Conservation (phyloP, 2,888 invertebrate species). For the Clusia tigrina region DNA sequence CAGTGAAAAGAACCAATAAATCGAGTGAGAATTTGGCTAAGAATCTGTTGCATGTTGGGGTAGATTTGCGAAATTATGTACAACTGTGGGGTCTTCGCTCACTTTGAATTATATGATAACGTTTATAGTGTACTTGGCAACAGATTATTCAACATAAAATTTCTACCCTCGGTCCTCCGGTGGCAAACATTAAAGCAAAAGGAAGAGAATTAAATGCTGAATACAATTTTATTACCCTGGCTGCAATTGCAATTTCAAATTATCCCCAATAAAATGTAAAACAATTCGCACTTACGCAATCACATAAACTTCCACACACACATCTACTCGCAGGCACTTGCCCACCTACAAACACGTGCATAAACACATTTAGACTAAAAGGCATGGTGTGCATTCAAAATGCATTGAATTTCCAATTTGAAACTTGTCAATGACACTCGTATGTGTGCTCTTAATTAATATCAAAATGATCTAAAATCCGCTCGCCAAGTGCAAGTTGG, state of each 20-base stretch:
- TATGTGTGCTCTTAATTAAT: neutral
- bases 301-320: constrained; percentile 26
- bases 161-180: too few relatives aligned
- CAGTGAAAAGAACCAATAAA: neutral
- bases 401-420: constrained; percentile 18
- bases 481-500: too few relatives aligned
- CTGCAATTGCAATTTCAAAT: constrained; percentile 17
- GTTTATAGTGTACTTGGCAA: too few relatives aligned
- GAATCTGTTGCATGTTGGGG: too few relatives aligned
- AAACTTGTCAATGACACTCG: constrained; percentile 20
- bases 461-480: neutral
- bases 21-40: constrained; percentile 1
- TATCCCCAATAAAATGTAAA: constrained; percentile 14
- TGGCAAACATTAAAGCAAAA: neutral
- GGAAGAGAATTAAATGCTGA: constrained; percentile 8
- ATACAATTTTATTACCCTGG: constrained; percentile 21
- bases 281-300: neutral
- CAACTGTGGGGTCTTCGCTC: too few relatives aligned
- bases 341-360: neutral
- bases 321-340: constrained; percentile 19
- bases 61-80: too few relatives aligned
- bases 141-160: too few relatives aligned
- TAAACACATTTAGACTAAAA: neutral
- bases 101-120: too few relatives aligned
- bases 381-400: constrained; percentile 10